Evolutionary conservation across 2,888 invertebrate species (phyloP).

Genomic region (Tiliacea citrago): DNA sequence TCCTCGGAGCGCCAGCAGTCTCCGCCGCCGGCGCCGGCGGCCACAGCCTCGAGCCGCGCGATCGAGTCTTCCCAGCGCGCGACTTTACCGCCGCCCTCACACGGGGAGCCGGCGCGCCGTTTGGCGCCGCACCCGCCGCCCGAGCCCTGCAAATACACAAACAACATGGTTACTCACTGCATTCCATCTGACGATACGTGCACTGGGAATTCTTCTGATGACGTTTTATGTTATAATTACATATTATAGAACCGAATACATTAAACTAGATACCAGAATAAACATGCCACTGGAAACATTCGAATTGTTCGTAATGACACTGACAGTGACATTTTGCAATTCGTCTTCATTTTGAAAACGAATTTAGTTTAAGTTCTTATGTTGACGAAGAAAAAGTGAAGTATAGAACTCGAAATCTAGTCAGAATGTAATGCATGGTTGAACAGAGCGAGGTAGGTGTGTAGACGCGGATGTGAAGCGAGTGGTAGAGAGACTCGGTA

Average conservation of each 20-base stretch:
- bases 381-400: constrained; percentile 16
- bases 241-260: constrained; percentile 12
- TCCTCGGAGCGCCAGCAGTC: constrained; percentile 91
- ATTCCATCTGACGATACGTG: constrained; percentile 30
- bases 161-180: constrained; percentile 48
- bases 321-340: constrained; percentile 61
- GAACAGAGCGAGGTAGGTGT: constrained; percentile 41
- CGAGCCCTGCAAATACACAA: constrained; percentile 86
- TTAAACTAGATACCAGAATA: constrained; percentile 52
- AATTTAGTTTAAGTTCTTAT: constrained; percentile 51
- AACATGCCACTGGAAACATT: constrained; percentile 54
- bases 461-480: constrained; percentile 62
- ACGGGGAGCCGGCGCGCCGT: constrained; percentile 88
- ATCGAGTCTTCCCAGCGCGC: constrained; percentile 90
- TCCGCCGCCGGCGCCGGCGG: constrained; percentile 92
- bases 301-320: constrained; percentile 58
- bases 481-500: constrained; percentile 51
- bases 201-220: constrained; percentile 7
- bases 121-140: constrained; percentile 90
- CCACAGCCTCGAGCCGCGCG: constrained; percentile 89
- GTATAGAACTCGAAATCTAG: constrained; percentile 47
- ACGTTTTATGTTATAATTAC: constrained; percentile 9
- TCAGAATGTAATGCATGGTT: constrained; percentile 38
- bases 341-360: constrained; percentile 52
- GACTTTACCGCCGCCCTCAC: constrained; percentile 89